Evolutionary conservation across 2,113 vertebrate genomes (phyloP).

Genomic region (Genyomyrus donnyi): DNA sequence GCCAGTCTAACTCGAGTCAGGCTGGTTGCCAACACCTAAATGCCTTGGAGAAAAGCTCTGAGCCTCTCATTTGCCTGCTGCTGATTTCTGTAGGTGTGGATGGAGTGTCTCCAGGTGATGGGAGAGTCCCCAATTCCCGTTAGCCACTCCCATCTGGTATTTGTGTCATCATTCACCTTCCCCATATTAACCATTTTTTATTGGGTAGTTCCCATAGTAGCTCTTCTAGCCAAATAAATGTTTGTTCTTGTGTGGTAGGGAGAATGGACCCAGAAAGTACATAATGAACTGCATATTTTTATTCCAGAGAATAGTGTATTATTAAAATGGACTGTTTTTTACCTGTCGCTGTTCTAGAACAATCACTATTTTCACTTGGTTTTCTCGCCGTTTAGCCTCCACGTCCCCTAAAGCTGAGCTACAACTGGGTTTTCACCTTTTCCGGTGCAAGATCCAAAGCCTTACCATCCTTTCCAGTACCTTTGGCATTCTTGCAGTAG

Average conservation of each 20-base stretch:
- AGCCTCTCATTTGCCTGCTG: not conserved
- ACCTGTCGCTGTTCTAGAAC: not conserved
- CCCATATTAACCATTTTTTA: not conserved
- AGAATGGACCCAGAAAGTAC: not conserved
- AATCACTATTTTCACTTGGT: not conserved
- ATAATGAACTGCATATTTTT: not conserved
- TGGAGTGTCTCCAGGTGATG: not conserved
- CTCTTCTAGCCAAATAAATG: not conserved
- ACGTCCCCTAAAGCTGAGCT: not conserved
- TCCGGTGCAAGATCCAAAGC: not conserved
- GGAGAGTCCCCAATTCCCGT: not conserved
- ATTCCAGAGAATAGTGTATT: not conserved
- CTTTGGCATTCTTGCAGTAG: not conserved
- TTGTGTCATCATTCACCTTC: not conserved
- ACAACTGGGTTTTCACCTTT: not conserved
- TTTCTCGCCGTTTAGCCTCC: not conserved
- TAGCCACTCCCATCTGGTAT: not conserved
- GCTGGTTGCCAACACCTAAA: not conserved
- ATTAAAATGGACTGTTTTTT: not conserved
- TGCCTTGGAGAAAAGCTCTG: not conserved
- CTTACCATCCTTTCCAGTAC: not conserved
- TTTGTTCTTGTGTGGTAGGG: not conserved
- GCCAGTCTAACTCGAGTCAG: not conserved
- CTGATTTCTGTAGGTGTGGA: not conserved
- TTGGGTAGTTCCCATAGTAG: not conserved